These are phyloP conservation scores for Athalia circularis DNA, from an alignment of 2,888 invertebrate species.

Conservation along the genomic window DNA sequence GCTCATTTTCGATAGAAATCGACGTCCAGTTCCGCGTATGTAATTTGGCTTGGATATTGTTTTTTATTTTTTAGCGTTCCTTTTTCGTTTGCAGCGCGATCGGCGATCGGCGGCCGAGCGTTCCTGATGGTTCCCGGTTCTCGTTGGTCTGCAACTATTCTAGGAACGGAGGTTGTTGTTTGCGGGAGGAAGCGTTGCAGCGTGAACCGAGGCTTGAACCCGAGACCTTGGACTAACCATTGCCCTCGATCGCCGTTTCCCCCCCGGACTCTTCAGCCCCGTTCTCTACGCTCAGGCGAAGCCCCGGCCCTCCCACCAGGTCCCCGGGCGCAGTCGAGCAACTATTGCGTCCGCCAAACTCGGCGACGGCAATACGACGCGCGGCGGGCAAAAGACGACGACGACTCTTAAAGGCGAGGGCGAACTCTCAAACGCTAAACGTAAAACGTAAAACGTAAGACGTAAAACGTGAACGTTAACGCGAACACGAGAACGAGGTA, in stretches of 20 bases:
- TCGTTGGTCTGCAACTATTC: constrained; percentile 62
- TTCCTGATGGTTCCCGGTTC: constrained; percentile 22
- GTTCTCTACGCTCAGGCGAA: not conserved
- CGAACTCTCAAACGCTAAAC: no score
- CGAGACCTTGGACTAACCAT: constrained; percentile 73
- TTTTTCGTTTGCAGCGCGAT: not conserved
- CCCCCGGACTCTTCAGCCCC: constrained; percentile 26
- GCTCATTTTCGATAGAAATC: no score
- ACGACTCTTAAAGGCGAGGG: no score
- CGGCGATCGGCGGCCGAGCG: not conserved
- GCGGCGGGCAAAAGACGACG: not conserved
- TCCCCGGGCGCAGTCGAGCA: constrained; percentile 40
- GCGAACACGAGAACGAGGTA: constrained; percentile 6
- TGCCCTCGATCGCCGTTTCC: constrained; percentile 72
- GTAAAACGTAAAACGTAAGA: no score
- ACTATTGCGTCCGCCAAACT: constrained; percentile 40
- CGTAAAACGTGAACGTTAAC: no score
- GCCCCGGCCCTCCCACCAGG: constrained; percentile 30
- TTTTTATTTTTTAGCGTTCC: no score
- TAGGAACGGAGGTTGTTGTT: constrained; percentile 53
- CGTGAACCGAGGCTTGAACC: constrained; percentile 68
- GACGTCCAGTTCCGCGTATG: no score
- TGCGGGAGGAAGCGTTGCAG: constrained; percentile 58
- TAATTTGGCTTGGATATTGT: no score
- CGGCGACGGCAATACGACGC: constrained; percentile 14